Percentiles rank a stretch among this genome's conserved stretches.
These are phyloP conservation scores for Drosophila serrata DNA, from an alignment of 1,140 invertebrate genomes.

Conservation along the genomic window DNA sequence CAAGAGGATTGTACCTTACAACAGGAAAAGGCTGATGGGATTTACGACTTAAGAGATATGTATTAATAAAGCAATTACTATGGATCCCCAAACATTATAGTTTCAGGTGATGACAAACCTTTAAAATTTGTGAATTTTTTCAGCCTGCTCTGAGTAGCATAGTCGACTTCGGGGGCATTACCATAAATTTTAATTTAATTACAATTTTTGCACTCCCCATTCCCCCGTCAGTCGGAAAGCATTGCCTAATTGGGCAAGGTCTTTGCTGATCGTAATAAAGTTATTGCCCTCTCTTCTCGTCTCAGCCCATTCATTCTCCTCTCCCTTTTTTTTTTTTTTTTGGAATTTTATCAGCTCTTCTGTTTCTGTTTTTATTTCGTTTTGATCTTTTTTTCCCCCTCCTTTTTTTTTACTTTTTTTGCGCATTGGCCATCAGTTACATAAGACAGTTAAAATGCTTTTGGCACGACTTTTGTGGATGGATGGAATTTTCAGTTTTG, in stretches of 20 bases:
- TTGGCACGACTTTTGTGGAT: slow-evolving; percentile 32
- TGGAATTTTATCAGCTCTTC: slow-evolving; percentile 28
- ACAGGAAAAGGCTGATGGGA: neutral
- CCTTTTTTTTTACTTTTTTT: slow-evolving; percentile 20
- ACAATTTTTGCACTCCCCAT: slow-evolving; percentile 39
- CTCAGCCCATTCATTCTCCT: no score
- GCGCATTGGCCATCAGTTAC: slow-evolving; percentile 39
- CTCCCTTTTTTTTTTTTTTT: no score
- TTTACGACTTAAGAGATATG: no score
- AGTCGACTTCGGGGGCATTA: slow-evolving; percentile 12
- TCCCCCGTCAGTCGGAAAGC: neutral
- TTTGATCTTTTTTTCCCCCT: slow-evolving; percentile 11
- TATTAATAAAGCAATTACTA: neutral
- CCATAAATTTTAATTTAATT: slow-evolving; percentile 58
- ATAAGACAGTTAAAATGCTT: slow-evolving; percentile 54
- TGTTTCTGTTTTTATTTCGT: slow-evolving; percentile 14
- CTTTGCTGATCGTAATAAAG: slow-evolving; percentile 65
- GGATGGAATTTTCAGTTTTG: slow-evolving; percentile 25
- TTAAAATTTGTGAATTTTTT: neutral
- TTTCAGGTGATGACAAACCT: neutral
- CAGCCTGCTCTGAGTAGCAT: neutral
- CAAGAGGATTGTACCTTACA: neutral
- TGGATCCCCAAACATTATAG: neutral
- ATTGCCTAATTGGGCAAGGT: slow-evolving; percentile 60
- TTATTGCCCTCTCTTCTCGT: slow-evolving; percentile 48